phyloP scores from a whole-genome alignment of 2,888 invertebrate genomes.

The Lordiphosa fenestrarum region DNA sequence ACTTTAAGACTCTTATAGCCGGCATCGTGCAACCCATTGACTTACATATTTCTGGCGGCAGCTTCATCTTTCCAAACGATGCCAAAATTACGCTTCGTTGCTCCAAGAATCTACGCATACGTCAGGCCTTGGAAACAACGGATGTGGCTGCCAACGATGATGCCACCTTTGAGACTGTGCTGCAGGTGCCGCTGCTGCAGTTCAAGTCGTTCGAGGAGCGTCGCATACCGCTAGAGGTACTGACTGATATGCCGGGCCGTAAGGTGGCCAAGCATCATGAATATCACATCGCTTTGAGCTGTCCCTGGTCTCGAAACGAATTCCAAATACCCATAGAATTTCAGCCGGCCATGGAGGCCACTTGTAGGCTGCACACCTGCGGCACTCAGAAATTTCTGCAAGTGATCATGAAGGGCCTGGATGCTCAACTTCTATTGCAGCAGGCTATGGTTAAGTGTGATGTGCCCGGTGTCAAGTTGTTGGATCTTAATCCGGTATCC shows the following conservation, averaged over 20 bases:
- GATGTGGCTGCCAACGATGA: conserved; percentile 38
- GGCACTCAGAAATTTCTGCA: conserved; percentile 92
- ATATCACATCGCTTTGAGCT: conserved; percentile 88
- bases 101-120: conserved; percentile 80
- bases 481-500: conserved; percentile 85
- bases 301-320: conserved; percentile 89
- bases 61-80: conserved; percentile 86
- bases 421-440: conserved; percentile 81
- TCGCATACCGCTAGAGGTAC: conserved; percentile 84
- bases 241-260: conserved; percentile 88
- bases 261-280: conserved; percentile 86
- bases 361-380: conserved; percentile 91
- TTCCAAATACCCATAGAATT: conserved; percentile 89
- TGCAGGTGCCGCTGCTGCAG: conserved; percentile 83
- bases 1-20: conserved; percentile 87
- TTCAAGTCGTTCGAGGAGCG: conserved; percentile 86
- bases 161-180: conserved; percentile 63
- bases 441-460: conserved; percentile 83
- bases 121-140: conserved; percentile 37
- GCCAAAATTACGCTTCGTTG: conserved; percentile 79
- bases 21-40: conserved; percentile 90
- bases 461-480: conserved; percentile 83
- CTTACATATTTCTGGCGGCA: conserved; percentile 89
- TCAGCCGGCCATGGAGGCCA: conserved; percentile 89
- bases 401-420: conserved; percentile 85